Percentiles rank a stretch among this genome's conserved stretches.
Conservation (phyloP, 2,888 invertebrate genomes). For the Stramonita haemastoma region DNA sequence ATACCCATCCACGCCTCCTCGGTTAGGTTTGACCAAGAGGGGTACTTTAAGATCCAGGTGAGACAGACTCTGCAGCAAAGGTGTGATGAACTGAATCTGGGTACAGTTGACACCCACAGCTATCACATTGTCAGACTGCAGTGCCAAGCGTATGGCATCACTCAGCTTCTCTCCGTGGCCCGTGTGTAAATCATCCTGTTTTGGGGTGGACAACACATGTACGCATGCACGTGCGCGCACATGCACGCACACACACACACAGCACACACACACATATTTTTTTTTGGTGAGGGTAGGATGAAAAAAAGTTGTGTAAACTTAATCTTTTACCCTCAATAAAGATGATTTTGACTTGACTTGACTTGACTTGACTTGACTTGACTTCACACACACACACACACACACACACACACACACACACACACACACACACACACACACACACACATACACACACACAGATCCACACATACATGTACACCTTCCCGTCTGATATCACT, state of each 20-base stretch:
- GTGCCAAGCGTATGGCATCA: slow-evolving; percentile 82
- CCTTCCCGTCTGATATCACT: too few relatives aligned
- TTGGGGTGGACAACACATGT: slow-evolving; percentile 50
- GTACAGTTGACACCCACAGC: slow-evolving; percentile 95
- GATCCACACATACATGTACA: too few relatives aligned
- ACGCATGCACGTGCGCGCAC: background rate
- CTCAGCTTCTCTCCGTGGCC: slow-evolving; percentile 90
- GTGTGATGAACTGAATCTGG: slow-evolving; percentile 83
- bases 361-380: background rate
- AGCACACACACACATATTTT: too few relatives aligned
- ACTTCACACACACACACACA: too few relatives aligned
- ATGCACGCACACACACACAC: too few relatives aligned
- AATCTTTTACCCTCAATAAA: too few relatives aligned
- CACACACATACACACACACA: too few relatives aligned
- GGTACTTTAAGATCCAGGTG: slow-evolving; percentile 77
- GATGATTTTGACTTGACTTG: too few relatives aligned
- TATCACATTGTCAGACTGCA: slow-evolving; percentile 84
- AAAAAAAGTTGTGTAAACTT: too few relatives aligned
- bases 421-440: too few relatives aligned
- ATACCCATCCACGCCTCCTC: background rate
- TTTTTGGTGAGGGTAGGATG: too few relatives aligned
- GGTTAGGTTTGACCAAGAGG: slow-evolving; percentile 94
- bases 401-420: too few relatives aligned
- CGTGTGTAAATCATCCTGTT: slow-evolving; percentile 82
- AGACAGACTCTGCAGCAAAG: slow-evolving; percentile 80